A percentile compares a stretch with the other conserved stretches of the same genome.
Conservation (phyloP, 2,888 invertebrate genomes). For the Belgica antarctica region DNA sequence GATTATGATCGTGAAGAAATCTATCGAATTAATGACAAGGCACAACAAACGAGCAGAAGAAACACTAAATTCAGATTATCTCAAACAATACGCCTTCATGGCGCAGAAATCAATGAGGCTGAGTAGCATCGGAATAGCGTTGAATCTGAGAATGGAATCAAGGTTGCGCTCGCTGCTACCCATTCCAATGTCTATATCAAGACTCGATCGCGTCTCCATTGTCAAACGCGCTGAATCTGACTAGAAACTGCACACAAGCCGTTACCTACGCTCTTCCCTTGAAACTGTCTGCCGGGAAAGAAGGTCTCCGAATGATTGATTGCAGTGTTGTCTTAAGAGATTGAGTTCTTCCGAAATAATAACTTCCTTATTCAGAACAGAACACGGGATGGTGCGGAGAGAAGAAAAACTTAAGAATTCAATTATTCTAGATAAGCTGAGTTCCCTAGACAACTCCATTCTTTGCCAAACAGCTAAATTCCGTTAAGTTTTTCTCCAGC, state of each 20-base stretch:
- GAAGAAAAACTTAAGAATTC: background rate
- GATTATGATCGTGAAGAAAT: background rate
- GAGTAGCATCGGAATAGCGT: constrained; percentile 19
- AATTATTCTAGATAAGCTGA: background rate
- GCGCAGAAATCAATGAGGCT: background rate
- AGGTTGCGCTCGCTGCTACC: constrained; percentile 3
- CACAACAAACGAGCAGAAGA: background rate
- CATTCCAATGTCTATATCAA: constrained; percentile 22
- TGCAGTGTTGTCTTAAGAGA: constrained; percentile 10
- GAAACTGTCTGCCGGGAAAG: background rate
- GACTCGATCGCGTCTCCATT: background rate
- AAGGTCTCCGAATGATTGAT: constrained; percentile 29
- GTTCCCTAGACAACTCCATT: background rate
- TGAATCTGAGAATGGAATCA: constrained; percentile 31
- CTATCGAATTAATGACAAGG: background rate
- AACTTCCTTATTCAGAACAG: constrained; percentile 13
- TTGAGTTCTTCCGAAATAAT: constrained; percentile 38
- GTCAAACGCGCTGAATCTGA: background rate
- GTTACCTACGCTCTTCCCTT: background rate
- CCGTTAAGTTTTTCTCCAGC: constrained; percentile 8
- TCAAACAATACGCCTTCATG: constrained; percentile 5
- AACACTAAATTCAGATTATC: no score
- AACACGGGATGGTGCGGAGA: background rate
- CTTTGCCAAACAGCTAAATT: constrained; percentile 28
- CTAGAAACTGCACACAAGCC: background rate